Evolutionary conservation across 2,113 vertebrate species (phyloP), one percentile per base, ranked within the genome.

Genomic region (Aythya baeri): DNA sequence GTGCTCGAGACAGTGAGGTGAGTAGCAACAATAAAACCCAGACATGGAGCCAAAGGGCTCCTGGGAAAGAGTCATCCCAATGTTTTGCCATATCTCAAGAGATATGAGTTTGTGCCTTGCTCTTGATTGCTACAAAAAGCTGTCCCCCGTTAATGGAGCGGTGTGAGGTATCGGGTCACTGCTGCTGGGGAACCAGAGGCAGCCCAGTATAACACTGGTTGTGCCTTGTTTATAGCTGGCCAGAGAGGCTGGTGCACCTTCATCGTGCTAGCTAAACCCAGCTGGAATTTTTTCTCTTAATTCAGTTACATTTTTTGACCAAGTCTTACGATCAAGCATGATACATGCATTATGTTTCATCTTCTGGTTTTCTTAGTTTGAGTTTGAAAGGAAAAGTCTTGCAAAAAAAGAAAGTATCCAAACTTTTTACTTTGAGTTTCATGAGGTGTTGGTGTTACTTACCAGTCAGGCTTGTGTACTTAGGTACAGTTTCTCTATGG

Each of bases 361-460:
- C 44, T 96, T 84, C 70, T 92, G 81, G 17, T 57, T 92, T 82
- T 82, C 83, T 87, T 27, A 61, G 57, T 52, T 93, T 57, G 54
- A 81, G 34, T 92, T 91, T 68, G 65, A 91, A 93, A 81, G 63
- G 12, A 92, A 67, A 92, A 84, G 61, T 78, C 11, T 52, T 55
- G 50, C 4, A 73, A 76, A 66, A 16, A 16, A 59, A 20, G 0
- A 4, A 92, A 77, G 65, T 67, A 75, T 44, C 49, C 44, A 84
- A 95, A 72, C 10, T 43, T 79, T 94, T 91, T 31, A 49, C 62
- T 94, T 85, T 76, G 58, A 91, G 84, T 96, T 95, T 94, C 89
- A 87, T 76, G 93, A 97, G 94, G 86, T 92, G 93, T 73, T 89
- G 74, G 77, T 94, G 91, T 79, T 95, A 94, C 77, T 93, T 85